Base-by-base conservation (phyloP, 1,140 invertebrate genomes). In the Pantala flavescens region DNA sequence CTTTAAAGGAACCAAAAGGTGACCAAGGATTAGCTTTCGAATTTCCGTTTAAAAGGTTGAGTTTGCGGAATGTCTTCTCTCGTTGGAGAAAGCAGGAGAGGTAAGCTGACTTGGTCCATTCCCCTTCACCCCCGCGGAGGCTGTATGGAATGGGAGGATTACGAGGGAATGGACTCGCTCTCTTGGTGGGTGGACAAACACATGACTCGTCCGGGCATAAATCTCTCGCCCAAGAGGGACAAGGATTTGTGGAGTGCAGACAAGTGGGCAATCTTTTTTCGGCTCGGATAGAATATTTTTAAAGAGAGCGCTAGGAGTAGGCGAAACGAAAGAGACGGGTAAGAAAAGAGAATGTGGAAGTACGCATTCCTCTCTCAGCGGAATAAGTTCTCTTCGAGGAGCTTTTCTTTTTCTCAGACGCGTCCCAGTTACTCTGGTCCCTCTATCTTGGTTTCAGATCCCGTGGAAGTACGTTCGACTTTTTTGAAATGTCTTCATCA, bases 201-300 rank as follows among this genome's bases (percentile, higher is more conserved):
- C 49, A 19, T 63, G 49, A 3, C 49, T 21, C 49, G 49, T 63
- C 49, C 16, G 49, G n/a, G 49, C 49, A 63, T 63, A 63, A 63
- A 63, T 63, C 49, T 63, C 49, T 21, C 49, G n/a, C 16, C 49
- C 3, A 1, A 63, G 49, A 63, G 49, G 49, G 49, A 63, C 49
- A 63, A 63, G 49, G 49, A 63, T 63, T 63, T 63, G 49, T 63
- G 49, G 49, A 63, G 49, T 63, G 49, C 49, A 63, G 49, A 63
- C 49, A 63, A 63, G 3, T 63, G 49, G 49, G 16, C 49, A 63
- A 12, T 63, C 1, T 63, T 63, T 63, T 63, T 63, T 63, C 49
- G 49, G 49, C 16, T 16, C 28, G n/a, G 49, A 12, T 63, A 12
- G 49, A 63, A 14, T 36, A 36, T 36, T 36, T 36, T 36, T 36